Base-by-base conservation (phyloP, 1,140 invertebrate genomes). In the Drosophila micromelanica region DNA sequence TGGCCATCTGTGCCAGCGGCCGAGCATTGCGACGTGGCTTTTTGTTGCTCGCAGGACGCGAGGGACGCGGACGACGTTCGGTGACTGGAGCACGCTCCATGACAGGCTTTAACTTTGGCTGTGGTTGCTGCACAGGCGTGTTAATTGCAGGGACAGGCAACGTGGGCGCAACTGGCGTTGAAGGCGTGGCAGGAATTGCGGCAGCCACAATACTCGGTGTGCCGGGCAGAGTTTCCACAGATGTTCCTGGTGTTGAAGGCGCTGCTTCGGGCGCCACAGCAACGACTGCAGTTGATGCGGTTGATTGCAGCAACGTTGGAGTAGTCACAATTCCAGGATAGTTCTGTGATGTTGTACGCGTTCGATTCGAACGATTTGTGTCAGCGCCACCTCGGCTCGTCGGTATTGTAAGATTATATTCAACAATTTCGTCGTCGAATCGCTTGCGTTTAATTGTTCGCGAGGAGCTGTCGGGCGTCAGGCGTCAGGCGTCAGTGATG, bases 381-480 rank as follows among this genome's bases (percentile, higher is more conserved):
- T 92, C 92, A 11, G 94, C 92, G 45, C 94, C 92, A 32, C 94
- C 92, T 23, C 94, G 94, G 42, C 94, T 92, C 94, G 94, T 78
- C 5, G 95, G 94, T 73, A 96, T 92, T 78, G 95, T 95, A 38
- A 96, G 92, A 90, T 96, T 97, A 76, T 96, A 97, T 92, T 97
- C 96, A 0, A 99, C 98, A 40, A 99, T 92, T 93, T 99, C 98
- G 94, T 99, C 98, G 92, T 99, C 98, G 93, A 99, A 99, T 76
- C 98, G 97, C 82, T 97, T 96, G 6, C 98, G 94, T 92, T 99
- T 99, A 84, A 99, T 99, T 9, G 97, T 98, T 49, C 98, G 93
- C 32, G 96, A 97, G 5, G 97, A 98, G 90, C 97, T 97, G 79
- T 30, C 17, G 35, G 20, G 13, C 2, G 5, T 20, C 8, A 51